These are phyloP conservation scores for Triplophysa siluroides DNA, from an alignment of 2,113 vertebrate genomes.

Conservation along the genomic window DNA sequence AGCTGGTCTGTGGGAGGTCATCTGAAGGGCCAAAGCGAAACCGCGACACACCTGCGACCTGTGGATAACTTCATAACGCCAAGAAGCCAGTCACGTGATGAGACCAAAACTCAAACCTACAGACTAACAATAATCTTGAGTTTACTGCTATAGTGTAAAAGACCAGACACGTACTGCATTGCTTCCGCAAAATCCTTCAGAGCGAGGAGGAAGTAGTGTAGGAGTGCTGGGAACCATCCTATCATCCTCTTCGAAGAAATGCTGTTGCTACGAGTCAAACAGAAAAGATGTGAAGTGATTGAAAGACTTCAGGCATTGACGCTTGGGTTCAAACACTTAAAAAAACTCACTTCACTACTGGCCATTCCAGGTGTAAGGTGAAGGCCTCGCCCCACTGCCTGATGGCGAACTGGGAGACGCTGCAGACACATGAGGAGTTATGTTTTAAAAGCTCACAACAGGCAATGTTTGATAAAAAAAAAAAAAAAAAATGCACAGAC, in stretches of 20 bases:
- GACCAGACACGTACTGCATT: conserved; percentile 84
- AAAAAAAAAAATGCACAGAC: neutral
- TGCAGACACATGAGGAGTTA: conserved; percentile 48
- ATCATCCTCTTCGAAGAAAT: conserved; percentile 93
- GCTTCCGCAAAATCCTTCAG: conserved; percentile 92
- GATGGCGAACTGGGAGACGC: conserved; percentile 78
- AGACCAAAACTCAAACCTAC: neutral
- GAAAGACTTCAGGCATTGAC: no score
- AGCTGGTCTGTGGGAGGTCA: conserved; percentile 88
- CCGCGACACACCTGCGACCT: conserved; percentile 88
- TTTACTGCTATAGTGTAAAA: neutral
- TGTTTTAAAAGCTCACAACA: neutral
- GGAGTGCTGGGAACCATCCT: conserved; percentile 94
- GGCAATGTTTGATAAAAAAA: neutral
- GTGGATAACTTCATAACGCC: conserved; percentile 81
- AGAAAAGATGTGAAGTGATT: conserved; percentile 21
- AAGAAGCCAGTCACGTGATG: neutral
- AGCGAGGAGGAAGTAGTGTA: conserved; percentile 87
- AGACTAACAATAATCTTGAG: neutral
- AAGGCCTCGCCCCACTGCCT: conserved; percentile 83
- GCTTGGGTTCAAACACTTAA: neutral
- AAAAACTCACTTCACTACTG: conserved; percentile 78
- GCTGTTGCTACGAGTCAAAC: conserved; percentile 71
- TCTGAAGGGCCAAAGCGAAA: conserved; percentile 90
- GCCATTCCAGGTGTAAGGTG: conserved; percentile 83